Evolutionary conservation across 2,113 vertebrate species (phyloP).

Genomic region (Chauna torquata): DNA sequence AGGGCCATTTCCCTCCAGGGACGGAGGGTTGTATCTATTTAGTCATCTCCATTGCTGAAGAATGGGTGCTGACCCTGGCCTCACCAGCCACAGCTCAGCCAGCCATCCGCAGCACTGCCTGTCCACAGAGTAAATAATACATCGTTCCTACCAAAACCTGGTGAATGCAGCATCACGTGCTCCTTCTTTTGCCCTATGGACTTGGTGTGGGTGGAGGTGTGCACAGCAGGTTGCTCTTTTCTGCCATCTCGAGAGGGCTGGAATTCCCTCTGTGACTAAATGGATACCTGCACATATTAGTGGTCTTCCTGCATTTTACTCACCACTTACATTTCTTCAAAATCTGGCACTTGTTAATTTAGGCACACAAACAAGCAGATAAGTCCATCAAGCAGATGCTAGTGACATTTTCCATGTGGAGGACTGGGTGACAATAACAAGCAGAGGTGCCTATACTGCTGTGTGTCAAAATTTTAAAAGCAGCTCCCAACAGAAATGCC

Average conservation of each 20-base stretch:
- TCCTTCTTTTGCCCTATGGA: background rate
- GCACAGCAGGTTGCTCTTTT: background rate
- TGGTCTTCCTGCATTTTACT: background rate
- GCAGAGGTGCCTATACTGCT: background rate
- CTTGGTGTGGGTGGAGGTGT: background rate
- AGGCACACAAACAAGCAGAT: background rate
- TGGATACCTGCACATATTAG: background rate
- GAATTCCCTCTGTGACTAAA: background rate
- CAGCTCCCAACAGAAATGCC: background rate
- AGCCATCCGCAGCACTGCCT: background rate
- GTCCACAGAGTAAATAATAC: background rate
- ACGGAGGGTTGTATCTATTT: too few relatives aligned
- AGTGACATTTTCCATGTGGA: slow-evolving; percentile 16
- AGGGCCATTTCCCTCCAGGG: background rate
- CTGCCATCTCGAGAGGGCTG: background rate
- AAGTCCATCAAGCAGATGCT: background rate
- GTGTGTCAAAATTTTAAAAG: slow-evolving; percentile 4
- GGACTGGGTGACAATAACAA: background rate
- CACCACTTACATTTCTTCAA: background rate
- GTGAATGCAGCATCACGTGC: fast-evolving
- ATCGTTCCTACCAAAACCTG: fast-evolving
- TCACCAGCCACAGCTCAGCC: background rate
- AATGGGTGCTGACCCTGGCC: too few relatives aligned
- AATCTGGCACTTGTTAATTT: background rate
- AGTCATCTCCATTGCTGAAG: too few relatives aligned